Percentiles rank a stretch among this genome's conserved stretches.
These are phyloP conservation scores for Holcopasites calliopsidis DNA, from an alignment of 1,140 invertebrate species.

Conservation along the genomic window DNA sequence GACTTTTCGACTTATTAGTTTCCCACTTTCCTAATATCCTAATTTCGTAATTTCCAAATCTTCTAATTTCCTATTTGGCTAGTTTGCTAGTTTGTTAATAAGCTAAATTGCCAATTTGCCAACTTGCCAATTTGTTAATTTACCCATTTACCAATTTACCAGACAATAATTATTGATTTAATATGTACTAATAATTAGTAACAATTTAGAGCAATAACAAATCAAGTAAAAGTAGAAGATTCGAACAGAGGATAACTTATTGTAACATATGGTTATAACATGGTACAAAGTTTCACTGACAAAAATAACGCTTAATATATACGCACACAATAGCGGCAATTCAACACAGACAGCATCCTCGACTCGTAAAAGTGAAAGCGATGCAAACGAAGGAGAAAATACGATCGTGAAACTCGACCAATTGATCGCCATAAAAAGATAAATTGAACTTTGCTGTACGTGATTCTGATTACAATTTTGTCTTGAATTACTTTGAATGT, in stretches of 20 bases:
- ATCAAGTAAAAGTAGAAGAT: neutral
- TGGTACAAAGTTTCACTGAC: slow-evolving; percentile 34
- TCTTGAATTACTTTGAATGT: slow-evolving; percentile 6
- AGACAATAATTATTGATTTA: too few relatives aligned
- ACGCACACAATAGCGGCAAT: slow-evolving; percentile 10
- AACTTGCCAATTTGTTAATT: too few relatives aligned
- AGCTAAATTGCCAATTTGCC: too few relatives aligned
- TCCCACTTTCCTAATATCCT: too few relatives aligned
- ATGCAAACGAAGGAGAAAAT: slow-evolving; percentile 62
- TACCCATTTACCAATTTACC: too few relatives aligned
- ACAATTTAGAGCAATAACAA: too few relatives aligned
- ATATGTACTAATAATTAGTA: too few relatives aligned
- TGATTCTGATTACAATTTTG: neutral
- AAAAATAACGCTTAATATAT: neutral
- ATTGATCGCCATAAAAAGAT: slow-evolving; percentile 41
- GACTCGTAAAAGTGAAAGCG: slow-evolving; percentile 66
- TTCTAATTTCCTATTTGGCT: too few relatives aligned
- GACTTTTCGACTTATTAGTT: too few relatives aligned
- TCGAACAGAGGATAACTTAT: neutral
- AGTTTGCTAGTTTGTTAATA: too few relatives aligned
- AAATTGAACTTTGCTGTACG: slow-evolving; percentile 21
- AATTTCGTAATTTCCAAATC: too few relatives aligned
- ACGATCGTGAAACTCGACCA: slow-evolving; percentile 45
- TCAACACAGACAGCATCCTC: slow-evolving; percentile 15
- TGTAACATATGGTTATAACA: too few relatives aligned